These are phyloP conservation scores for Mythimna albipuncta DNA, from an alignment of 2,888 invertebrate genomes.

Conservation along the genomic window DNA sequence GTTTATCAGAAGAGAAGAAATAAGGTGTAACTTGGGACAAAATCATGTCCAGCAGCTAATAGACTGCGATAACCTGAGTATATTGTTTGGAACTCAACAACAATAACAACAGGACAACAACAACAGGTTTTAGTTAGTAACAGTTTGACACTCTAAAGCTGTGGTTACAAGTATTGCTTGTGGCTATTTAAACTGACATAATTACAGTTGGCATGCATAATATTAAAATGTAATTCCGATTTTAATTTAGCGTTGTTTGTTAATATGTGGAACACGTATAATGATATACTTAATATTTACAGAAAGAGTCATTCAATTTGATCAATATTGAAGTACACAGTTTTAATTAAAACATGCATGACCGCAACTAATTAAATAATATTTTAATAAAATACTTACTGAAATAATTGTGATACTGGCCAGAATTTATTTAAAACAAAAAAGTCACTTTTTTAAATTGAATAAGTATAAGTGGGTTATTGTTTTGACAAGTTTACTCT, in stretches of 20 bases:
- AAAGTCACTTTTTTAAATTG: too few species aligned
- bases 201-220: background rate
- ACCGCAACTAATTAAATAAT: background rate
- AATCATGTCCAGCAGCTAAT: too few species aligned
- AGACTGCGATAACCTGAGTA: too few species aligned
- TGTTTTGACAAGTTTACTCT: too few species aligned
- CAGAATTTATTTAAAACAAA: background rate
- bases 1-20: too few species aligned
- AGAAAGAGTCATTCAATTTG: slow-evolving; percentile 1
- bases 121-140: background rate
- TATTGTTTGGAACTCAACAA: too few species aligned
- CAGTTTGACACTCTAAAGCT: too few species aligned
- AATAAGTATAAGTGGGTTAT: too few species aligned
- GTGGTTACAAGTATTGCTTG: too few species aligned
- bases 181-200: too few species aligned
- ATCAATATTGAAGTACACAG: background rate
- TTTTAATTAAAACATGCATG: slow-evolving; percentile 13
- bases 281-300: background rate
- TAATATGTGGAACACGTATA: background rate
- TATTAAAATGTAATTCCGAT: background rate
- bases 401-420: background rate
- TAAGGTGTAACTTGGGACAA: too few species aligned
- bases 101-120: too few species aligned
- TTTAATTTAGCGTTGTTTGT: background rate
- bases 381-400: background rate